These are phyloP conservation scores for Drosophila nannoptera DNA, from an alignment of 1,140 invertebrate species.

Conservation along the genomic window DNA sequence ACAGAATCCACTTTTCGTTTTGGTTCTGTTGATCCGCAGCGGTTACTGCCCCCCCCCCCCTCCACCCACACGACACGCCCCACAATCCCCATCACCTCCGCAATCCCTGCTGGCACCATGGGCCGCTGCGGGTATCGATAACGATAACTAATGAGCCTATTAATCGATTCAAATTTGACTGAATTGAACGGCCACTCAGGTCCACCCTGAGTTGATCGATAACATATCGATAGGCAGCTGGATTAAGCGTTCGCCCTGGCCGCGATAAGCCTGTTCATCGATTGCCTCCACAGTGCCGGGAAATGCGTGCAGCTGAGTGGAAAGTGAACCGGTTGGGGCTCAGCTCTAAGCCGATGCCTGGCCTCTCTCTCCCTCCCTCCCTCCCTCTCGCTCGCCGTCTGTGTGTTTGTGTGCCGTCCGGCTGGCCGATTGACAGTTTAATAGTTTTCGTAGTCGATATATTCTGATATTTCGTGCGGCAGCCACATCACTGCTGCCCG, in stretches of 20 bases:
- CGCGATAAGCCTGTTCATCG: no score
- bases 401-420: not conserved
- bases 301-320: conserved; percentile 9
- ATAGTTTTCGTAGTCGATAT: conserved; percentile 72
- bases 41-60: not conserved
- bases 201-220: no score
- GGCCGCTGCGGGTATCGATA: no score
- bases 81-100: not conserved
- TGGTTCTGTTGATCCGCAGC: conserved; percentile 19
- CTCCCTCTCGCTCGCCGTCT: not conserved
- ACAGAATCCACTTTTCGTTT: conserved; percentile 31
- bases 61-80: not conserved
- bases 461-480: conserved; percentile 66
- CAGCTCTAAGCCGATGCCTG: not conserved
- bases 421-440: conserved; percentile 67
- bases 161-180: no score
- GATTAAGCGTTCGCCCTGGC: no score
- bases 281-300: not conserved
- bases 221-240: no score
- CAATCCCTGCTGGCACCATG: no score
- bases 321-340: conserved; percentile 2
- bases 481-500: conserved; percentile 37
- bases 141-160: no score
- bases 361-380: not conserved
- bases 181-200: no score